Conservation (phyloP, 1,140 invertebrate species). For the Xylocopa sonorina region DNA sequence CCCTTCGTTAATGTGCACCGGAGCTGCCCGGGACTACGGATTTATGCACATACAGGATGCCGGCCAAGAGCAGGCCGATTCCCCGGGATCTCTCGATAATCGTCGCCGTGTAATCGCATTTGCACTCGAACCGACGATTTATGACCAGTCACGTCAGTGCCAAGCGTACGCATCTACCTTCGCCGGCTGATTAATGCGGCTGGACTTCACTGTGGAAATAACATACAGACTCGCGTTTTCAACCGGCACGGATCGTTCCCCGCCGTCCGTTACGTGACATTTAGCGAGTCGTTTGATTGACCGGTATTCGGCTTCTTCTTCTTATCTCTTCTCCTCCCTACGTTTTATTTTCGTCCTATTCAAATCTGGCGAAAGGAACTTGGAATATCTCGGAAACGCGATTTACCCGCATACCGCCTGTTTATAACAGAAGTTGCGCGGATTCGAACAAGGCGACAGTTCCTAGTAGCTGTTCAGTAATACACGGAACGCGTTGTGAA, state of each 20-base stretch:
- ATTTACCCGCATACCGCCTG: neutral
- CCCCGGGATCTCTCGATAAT: constrained; percentile 59
- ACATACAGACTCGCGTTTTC: constrained; percentile 46
- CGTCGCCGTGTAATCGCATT: constrained; percentile 65
- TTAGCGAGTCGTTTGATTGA: constrained; percentile 3
- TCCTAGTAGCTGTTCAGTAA: too few species aligned
- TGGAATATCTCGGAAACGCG: neutral
- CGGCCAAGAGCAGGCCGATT: constrained; percentile 29
- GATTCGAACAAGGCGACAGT: too few species aligned
- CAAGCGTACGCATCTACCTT: constrained; percentile 46
- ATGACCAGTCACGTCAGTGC: constrained; percentile 63
- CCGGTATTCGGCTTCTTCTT: neutral
- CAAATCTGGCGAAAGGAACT: neutral
- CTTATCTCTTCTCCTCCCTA: too few species aligned
- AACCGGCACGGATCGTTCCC: neutral
- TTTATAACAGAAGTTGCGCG: neutral
- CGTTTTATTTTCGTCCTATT: too few species aligned
- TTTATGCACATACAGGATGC: constrained; percentile 58
- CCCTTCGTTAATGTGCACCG: constrained; percentile 40
- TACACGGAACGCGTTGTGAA: too few species aligned
- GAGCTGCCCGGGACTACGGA: constrained; percentile 35
- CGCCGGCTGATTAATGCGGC: constrained; percentile 58
- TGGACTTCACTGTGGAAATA: constrained; percentile 51
- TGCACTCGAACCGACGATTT: constrained; percentile 65
- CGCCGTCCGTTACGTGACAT: neutral